Evolutionary conservation across 2,113 vertebrate genomes (phyloP), one percentile per base, ranked within the genome.

Genomic region (Coreoperca whiteheadi): DNA sequence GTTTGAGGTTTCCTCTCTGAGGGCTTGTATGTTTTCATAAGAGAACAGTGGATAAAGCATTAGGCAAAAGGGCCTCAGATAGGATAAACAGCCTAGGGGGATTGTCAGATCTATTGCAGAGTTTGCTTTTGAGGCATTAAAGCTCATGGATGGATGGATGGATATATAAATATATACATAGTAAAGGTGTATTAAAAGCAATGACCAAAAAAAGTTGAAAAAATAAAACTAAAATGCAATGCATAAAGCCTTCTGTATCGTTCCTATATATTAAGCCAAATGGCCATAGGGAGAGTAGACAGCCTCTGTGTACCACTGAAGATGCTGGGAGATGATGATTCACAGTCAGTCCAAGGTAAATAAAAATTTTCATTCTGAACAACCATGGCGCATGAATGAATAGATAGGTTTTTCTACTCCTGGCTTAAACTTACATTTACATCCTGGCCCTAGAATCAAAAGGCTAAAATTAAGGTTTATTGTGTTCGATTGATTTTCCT

Each of bases 1-100:
- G 78, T 82, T 79, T 54, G 74, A 87, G 73, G 65, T 87, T 83
- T 87, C 66, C 69, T 84, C 79, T 86, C 87, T 25, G 14, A 85
- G 82, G 79, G 74, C 73, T 85, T 81, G 65, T 79, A 50, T 85
- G 82, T 80, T 65, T 90, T 88, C 82, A 88, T 86, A 80, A 87
- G 87, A 87, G 83, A 72, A 82, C 61, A 85, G 82, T 71, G 80
- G 68, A 75, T 79, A 70, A 86, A 84, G 79, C 76, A 89, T 73
- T 59, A 63, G 77, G 79, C 69, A 77, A 87, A 86, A 86, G 81
- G 76, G 86, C 84, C 85, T 81, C 73, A 74, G 89, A 82, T 89
- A 83, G 77, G 69, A 90, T 69, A 72, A 56, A 51, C 68, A 28
- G 77, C 87, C 69, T 77, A 25, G 23, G 76, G 87, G 86, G 79